These are phyloP conservation scores for Apis mellifera DNA, from an alignment of 1,140 invertebrate genomes.

Conservation along the genomic window Amel_HAv3.1 CM009939.2:8565001-8565500, in stretches of 20 bases:
- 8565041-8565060: too few species aligned
- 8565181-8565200: not conserved
- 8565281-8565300: not conserved
- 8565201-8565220: slow-evolving; percentile 35
- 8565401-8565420: not conserved
- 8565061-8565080: too few species aligned
- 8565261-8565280: slow-evolving; percentile 18
- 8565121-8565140: too few species aligned
- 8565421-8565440: not conserved
- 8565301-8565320: slow-evolving; percentile 24
- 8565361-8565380: not conserved
- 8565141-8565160: not conserved
- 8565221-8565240: slow-evolving; percentile 27
- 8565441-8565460: not conserved
- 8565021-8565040: too few species aligned
- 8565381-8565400: not conserved
- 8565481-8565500: too few species aligned
- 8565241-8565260: slow-evolving; percentile 44
- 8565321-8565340: slow-evolving; percentile 17
- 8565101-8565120: not conserved
- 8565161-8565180: too few species aligned
- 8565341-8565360: slow-evolving; percentile 16
- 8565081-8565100: not conserved
- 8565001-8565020: too few species aligned
- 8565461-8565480: too few species aligned